Evolutionary conservation across 2,888 invertebrate species (phyloP), one percentile per base, ranked within the genome.

Genomic region (Leptarthrus brevirostris): DNA sequence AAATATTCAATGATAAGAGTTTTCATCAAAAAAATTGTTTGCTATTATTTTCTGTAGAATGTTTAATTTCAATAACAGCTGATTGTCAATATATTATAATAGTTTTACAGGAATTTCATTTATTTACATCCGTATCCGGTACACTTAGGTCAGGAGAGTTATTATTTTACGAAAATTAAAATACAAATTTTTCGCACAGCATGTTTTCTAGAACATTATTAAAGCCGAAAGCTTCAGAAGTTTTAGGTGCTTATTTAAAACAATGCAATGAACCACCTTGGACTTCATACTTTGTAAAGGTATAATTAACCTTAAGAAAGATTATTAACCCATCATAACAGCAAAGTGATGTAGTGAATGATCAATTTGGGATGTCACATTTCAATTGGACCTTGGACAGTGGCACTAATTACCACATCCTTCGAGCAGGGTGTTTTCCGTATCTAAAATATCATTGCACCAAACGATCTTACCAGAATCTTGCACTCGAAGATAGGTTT

Each of bases 361-460:
- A 98, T 84, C 97, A 98, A 81, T 92, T 92, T 85, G 97, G 96
- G 8, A 89, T 89, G 87, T 96, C 97, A 5, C 96, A 97, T 86
- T 98, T 98, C 84, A 98, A 98, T 86, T 98, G 97, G 96, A 87
- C 88, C 78, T 92, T 92, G 12, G 93, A 94, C 6, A 88, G 87
- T 52, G 85, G 85, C n/a, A 91, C 92, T 64, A 98, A 98, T 86
- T 98, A 98, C 85, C 97, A 98, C 83, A 91, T 98, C 79, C 86
- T 85, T 1, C 80, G 85, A 53, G 96, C 97, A 5, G 97, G 96
- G 16, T 98, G 98, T 82, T 98, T 90, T 85, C 98, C 98, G 0
- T 98, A 93, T 83, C 93, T 98, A 79, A 98, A 98, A 85, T 98
- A 98, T 81, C 98, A 98, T 84, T 98, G 98, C 82, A 93, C 93